Base-by-base conservation (phyloP, 1,140 invertebrate species). In the Cotesia typhae region DNA sequence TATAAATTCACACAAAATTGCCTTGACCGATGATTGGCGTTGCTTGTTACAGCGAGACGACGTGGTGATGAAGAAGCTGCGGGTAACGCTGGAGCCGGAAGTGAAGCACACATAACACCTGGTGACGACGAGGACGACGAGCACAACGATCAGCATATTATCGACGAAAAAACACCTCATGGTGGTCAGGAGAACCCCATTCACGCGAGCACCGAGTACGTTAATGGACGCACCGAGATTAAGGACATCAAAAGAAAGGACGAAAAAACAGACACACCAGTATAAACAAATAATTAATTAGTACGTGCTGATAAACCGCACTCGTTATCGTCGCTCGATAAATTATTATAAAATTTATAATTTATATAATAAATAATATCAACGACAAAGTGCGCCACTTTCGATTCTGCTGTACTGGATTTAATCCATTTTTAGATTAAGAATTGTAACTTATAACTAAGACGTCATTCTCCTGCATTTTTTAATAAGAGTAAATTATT, bases 11-110 rank as follows among this genome's bases (percentile, higher is more conserved):
- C 41, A 47, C 41, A 47, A 47, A 47, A 3, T 81, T 85, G 86
- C 85, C 85, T 86, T 87, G 84, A 87, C 86, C 86, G 85, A 87
- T 87, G 75, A 83, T 86, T 85, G 85, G 38, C 84, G 85, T 87
- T 87, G 85, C 85, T 87, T 87, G 86, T 87, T 87, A 80, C 85
- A 87, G 86, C 86, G 80, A 87, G 86, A 75, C 86, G 85, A 80
- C 82, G 85, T 72, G 82, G 84, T 78, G 86, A 87, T 75, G 86
- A 87, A 84, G 86, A 87, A 78, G 82, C 83, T 74, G 80, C 82
- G 74, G 85, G 78, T 75, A 85, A 83, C 75, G 83, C 82, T 77
- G 85, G 86, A 67, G 84, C 84, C 68, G 85, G 84, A 78, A 87
- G 86, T 75, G 86, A 87, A 78, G 84, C 83, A 52, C 86, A 86